phyloP scores from a whole-genome alignment of 35 echinoderm and acorn worm species.

The Heliocidaris erythrogramma region DNA sequence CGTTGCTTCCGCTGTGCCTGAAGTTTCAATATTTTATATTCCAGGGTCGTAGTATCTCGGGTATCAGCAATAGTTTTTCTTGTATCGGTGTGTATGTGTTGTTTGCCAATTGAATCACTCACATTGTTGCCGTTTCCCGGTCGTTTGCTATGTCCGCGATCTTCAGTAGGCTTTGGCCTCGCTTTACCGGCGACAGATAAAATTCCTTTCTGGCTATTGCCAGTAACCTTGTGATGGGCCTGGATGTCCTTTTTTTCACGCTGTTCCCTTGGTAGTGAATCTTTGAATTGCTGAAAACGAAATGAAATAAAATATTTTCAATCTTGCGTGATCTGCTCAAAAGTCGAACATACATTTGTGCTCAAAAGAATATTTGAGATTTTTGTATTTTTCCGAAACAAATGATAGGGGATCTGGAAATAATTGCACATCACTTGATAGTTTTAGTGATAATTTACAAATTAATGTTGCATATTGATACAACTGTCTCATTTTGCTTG shows the following conservation, averaged over 20 bases:
- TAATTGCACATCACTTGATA: neutral
- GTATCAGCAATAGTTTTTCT: neutral
- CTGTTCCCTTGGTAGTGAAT: neutral
- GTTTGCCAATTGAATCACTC: neutral
- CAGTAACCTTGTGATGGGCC: neutral
- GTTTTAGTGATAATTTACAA: neutral
- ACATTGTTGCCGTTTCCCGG: neutral
- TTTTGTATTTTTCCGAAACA: neutral
- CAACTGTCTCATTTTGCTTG: too few relatives aligned
- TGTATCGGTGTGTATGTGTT: neutral
- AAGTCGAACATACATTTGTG: too few relatives aligned
- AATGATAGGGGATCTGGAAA: neutral
- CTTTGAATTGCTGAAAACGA: neutral
- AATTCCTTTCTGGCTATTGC: neutral
- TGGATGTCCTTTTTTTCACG: neutral
- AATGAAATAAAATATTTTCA: too few relatives aligned
- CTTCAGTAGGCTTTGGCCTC: neutral
- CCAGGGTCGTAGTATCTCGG: neutral
- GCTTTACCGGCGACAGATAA: neutral
- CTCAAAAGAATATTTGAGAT: neutral
- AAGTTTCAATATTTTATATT: neutral
- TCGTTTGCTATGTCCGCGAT: neutral
- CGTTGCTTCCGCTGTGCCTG: constrained; percentile 7
- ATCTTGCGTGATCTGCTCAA: too few relatives aligned
- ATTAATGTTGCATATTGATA: too few relatives aligned